Percentiles rank a stretch among this genome's conserved stretches.
These are phyloP conservation scores for Sibirionetta formosa DNA, from an alignment of 2,797 vertebrate genomes.

Conservation along the genomic window DNA sequence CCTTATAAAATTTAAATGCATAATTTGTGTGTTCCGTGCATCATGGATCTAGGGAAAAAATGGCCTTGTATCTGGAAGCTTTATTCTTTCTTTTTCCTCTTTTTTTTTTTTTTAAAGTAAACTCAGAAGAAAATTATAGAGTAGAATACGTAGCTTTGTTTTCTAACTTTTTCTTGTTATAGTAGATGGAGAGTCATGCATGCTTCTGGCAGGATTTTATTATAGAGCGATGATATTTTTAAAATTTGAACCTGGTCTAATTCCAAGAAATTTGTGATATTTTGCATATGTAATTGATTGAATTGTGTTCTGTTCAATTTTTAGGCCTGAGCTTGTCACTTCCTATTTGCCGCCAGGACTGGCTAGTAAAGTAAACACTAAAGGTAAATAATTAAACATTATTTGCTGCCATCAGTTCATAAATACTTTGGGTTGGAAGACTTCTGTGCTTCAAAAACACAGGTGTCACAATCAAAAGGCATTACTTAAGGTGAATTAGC, in stretches of 20 bases:
- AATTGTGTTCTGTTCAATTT: conserved; percentile 35
- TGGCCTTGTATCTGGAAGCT: not conserved
- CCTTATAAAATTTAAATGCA: not conserved
- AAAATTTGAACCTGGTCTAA: not conserved
- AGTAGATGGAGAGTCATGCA: not conserved
- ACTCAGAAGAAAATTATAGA: not conserved
- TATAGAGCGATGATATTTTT: not conserved
- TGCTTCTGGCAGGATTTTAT: not conserved
- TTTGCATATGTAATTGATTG: not conserved
- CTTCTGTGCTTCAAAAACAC: not conserved
- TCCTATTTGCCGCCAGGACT: conserved; percentile 80
- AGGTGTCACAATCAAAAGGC: not conserved
- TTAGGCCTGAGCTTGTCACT: conserved; percentile 80
- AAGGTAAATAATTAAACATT: conserved; percentile 75
- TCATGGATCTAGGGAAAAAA: not conserved
- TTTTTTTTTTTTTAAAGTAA: not conserved
- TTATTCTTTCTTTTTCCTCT: not conserved
- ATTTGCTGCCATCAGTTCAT: not conserved
- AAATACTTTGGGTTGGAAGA: not conserved
- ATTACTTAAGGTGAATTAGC: not conserved
- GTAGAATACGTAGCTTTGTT: not conserved
- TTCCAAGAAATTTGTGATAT: not conserved
- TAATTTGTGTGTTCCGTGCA: not conserved
- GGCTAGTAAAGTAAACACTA: conserved; percentile 79
- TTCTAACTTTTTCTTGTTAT: not conserved